phyloP scores from a whole-genome alignment of 2,113 vertebrate species.

The Tupaia tana region DNA sequence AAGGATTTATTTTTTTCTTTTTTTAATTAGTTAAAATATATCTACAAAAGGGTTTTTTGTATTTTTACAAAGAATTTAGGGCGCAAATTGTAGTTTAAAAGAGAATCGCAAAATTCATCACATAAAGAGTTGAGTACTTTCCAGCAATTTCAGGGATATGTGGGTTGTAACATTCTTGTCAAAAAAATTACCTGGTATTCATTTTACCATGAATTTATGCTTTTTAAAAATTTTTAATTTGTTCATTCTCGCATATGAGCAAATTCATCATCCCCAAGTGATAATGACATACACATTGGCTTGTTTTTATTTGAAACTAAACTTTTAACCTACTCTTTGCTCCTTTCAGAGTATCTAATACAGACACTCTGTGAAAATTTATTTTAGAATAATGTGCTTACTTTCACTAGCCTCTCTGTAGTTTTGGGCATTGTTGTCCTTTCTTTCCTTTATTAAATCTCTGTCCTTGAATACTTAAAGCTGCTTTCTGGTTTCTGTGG shows the following conservation, averaged over 20 bases:
- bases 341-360: background rate
- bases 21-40: background rate
- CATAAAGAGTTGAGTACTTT: background rate
- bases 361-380: background rate
- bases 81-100: background rate
- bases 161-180: background rate
- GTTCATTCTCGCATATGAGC: background rate
- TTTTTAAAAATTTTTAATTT: background rate
- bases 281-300: background rate
- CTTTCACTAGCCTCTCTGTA: background rate
- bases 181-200: background rate
- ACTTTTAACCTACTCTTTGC: background rate
- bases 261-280: background rate
- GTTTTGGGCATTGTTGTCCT: background rate
- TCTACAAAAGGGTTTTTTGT: background rate
- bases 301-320: background rate
- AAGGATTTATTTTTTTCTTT: background rate
- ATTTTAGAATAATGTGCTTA: background rate
- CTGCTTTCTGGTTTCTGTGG: background rate
- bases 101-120: conserved; percentile 21
- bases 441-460: background rate
- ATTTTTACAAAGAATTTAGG: background rate
- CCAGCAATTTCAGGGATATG: background rate
- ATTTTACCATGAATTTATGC: background rate
- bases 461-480: background rate